phyloP scores from a whole-genome alignment of 2,113 vertebrate species.

The Machaerirhynchus nigripectus region DNA sequence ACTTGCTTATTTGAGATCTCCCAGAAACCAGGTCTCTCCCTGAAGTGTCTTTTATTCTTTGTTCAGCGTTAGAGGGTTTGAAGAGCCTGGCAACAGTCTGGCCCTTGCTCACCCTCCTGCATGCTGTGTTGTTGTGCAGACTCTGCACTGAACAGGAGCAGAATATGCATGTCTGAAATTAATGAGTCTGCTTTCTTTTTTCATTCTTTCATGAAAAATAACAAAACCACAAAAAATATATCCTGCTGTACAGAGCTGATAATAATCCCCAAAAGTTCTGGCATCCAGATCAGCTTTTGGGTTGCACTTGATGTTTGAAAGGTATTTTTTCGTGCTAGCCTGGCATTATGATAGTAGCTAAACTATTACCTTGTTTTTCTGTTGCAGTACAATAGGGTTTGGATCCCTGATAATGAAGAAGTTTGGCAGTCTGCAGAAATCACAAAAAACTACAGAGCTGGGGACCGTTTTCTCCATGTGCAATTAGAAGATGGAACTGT shows the following conservation, averaged over 20 bases:
- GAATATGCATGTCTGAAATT: not conserved
- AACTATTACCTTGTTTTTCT: not conserved
- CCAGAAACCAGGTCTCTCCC: not conserved
- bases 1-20: not conserved
- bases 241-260: not conserved
- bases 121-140: not conserved
- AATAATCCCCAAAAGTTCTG: not conserved
- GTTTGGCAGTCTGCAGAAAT: slow-evolving; percentile 97
- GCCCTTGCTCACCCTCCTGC: not conserved
- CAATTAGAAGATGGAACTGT: slow-evolving; percentile 90
- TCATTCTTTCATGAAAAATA: not conserved
- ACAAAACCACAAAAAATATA: not conserved
- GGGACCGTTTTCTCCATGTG: slow-evolving; percentile 76
- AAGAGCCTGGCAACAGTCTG: not conserved
- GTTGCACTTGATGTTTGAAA: not conserved
- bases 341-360: not conserved
- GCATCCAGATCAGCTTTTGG: not conserved
- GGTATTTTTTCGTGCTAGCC: not conserved
- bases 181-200: not conserved
- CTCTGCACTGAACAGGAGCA: not conserved
- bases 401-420: slow-evolving; percentile 89
- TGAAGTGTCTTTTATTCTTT: not conserved
- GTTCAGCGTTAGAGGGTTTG: not conserved
- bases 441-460: slow-evolving; percentile 78
- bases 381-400: slow-evolving; percentile 91